phyloP scores from a whole-genome alignment of 2,797 vertebrate genomes.

The Chanos chanos region DNA sequence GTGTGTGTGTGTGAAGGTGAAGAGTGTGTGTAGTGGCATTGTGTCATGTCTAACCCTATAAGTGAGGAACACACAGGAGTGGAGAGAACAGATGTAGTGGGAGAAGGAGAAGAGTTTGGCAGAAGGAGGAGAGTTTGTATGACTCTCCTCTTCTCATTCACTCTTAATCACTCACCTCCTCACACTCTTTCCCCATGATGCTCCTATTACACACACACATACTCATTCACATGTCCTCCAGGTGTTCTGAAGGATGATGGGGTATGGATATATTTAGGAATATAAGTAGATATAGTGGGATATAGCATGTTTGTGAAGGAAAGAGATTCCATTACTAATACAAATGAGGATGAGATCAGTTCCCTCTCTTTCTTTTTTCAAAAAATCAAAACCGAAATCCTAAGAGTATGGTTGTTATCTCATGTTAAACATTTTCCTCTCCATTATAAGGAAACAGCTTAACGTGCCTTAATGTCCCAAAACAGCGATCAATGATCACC shows the following conservation, averaged over 20 bases:
- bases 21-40: background rate
- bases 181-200: no score
- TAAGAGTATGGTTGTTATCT: no score
- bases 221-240: background rate
- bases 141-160: background rate
- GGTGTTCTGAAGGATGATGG: conserved; percentile 16
- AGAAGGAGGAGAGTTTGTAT: background rate
- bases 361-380: no score
- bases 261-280: background rate
- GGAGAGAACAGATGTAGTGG: background rate
- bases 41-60: background rate
- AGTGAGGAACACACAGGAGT: background rate
- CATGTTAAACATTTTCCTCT: no score
- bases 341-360: no score
- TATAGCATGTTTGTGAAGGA: conserved; percentile 26
- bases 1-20: background rate
- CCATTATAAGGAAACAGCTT: no score
- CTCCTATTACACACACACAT: background rate
- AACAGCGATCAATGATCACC: no score
- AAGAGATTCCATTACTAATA: no score
- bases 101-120: background rate
- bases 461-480: no score
- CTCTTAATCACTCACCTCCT: no score
- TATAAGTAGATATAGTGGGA: no score
- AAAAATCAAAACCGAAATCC: no score